A percentile compares a stretch with the other conserved stretches of the same genome.
phyloP scores from a whole-genome alignment of 1,140 invertebrate genomes.

The Drusus annulatus region DNA sequence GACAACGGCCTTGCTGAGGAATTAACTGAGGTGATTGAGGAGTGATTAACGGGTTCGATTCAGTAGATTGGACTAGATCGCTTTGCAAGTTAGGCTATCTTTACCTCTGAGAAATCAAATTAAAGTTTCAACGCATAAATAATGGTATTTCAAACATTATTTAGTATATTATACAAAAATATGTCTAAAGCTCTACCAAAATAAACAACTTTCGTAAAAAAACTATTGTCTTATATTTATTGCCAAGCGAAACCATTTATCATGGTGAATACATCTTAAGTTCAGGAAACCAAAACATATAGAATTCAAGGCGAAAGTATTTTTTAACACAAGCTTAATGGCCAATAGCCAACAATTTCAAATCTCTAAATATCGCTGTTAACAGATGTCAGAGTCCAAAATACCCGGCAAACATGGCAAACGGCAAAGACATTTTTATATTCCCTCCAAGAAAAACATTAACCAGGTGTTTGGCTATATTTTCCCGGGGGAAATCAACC shows the following conservation, averaged over 20 bases:
- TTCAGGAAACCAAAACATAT: background rate
- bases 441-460: slow-evolving; percentile 25
- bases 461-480: slow-evolving; percentile 19
- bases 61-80: too few relatives aligned
- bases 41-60: too few relatives aligned
- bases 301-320: background rate
- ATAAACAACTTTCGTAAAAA: background rate
- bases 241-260: background rate
- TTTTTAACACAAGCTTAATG: slow-evolving; percentile 14
- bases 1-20: too few relatives aligned
- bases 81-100: too few relatives aligned
- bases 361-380: slow-evolving; percentile 12
- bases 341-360: slow-evolving; percentile 1
- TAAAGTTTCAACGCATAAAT: too few relatives aligned
- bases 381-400: slow-evolving; percentile 23
- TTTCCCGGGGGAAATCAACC: slow-evolving; percentile 15
- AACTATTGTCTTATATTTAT: background rate
- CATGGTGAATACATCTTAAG: background rate
- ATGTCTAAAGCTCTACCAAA: background rate
- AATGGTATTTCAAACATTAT: too few relatives aligned
- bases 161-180: background rate
- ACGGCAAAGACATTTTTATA: slow-evolving; percentile 16
- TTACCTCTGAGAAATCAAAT: too few relatives aligned
- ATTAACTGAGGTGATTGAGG: too few relatives aligned
- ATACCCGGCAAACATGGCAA: slow-evolving; percentile 7